These are phyloP conservation scores for Nothoprocta perdicaria DNA, from an alignment of 2,113 vertebrate genomes.

Conservation along the genomic window DNA sequence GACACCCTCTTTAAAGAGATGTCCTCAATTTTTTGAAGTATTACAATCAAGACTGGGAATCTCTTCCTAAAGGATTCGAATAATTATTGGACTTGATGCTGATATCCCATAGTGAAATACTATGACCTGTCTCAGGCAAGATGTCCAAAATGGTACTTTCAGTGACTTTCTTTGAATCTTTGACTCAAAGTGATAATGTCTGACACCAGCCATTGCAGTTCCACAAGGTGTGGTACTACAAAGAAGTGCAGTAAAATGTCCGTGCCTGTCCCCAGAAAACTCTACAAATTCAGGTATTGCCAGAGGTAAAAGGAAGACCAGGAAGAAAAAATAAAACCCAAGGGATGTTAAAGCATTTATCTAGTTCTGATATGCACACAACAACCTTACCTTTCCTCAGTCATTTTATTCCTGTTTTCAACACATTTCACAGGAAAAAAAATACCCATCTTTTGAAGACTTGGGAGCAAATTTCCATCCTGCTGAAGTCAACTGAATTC, in stretches of 20 bases:
- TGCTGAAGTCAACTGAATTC: background rate
- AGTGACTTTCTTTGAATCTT: background rate
- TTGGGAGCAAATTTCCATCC: background rate
- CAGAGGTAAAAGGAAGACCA: background rate
- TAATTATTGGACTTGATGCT: background rate
- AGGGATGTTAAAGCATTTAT: background rate
- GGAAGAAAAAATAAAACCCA: background rate
- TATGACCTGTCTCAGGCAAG: background rate
- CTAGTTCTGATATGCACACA: background rate
- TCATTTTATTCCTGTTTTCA: background rate
- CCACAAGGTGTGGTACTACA: background rate
- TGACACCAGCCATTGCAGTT: background rate
- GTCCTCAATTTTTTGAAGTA: background rate
- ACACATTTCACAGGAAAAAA: background rate
- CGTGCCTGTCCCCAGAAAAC: background rate
- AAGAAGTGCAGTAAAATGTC: background rate
- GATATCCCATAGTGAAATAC: background rate
- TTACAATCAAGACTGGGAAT: background rate
- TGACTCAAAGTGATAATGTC: background rate
- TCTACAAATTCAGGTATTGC: background rate
- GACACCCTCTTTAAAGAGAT: background rate
- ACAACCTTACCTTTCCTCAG: background rate
- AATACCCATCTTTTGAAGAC: background rate
- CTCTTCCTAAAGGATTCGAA: background rate
- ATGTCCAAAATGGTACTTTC: background rate